Conservation (phyloP, 2,113 vertebrate genomes). For the Pygoscelis adeliae region DNA sequence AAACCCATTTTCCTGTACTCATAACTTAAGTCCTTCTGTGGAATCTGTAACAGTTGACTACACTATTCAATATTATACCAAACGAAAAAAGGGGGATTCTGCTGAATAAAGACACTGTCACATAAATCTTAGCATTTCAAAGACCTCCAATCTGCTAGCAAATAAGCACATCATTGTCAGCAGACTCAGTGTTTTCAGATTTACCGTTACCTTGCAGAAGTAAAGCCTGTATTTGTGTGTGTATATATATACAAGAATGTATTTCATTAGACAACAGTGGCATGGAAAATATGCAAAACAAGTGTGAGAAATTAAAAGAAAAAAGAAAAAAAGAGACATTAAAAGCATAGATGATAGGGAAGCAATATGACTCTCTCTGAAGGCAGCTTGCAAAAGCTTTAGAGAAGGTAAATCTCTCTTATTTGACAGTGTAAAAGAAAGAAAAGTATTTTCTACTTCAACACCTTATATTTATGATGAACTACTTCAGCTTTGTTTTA, state of each 20-base stretch:
- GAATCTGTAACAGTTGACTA: background rate
- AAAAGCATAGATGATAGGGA: background rate
- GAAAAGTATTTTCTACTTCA: background rate
- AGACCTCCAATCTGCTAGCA: background rate
- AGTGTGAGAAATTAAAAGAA: background rate
- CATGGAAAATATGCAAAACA: background rate
- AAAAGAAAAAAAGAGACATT: background rate
- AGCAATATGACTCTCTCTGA: background rate
- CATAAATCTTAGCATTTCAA: background rate
- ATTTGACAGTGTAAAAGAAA: background rate
- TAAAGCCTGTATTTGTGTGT: accelerated
- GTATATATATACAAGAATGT: accelerated
- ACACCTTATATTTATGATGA: background rate
- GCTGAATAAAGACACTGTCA: background rate
- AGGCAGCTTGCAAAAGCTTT: background rate
- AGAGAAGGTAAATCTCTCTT: background rate
- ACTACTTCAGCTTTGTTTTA: background rate
- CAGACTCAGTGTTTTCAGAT: background rate
- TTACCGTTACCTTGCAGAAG: background rate
- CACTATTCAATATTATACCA: background rate
- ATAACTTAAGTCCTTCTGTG: background rate
- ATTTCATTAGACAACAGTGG: background rate
- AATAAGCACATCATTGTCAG: background rate
- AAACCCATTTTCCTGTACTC: background rate
- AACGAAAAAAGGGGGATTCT: background rate